Evolutionary conservation across 2,888 invertebrate genomes (phyloP).

Genomic region (Amblyteles armatorius): DNA sequence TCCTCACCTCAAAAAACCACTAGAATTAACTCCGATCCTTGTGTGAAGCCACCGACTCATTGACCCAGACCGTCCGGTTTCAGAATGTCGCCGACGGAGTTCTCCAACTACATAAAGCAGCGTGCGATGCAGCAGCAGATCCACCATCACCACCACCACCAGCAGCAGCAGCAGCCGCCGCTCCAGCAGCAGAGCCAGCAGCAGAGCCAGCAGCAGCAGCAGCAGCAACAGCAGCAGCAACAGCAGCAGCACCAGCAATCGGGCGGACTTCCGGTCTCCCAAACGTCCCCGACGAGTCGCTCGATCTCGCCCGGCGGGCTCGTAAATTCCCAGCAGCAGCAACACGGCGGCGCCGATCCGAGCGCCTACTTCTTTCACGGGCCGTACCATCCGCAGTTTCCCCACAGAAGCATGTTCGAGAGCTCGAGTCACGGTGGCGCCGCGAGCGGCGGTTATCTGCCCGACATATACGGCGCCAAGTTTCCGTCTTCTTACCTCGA

Average conservation of each 20-base stretch:
- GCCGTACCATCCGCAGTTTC: constrained; percentile 86
- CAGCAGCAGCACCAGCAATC: constrained; percentile 84
- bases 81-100: constrained; percentile 99
- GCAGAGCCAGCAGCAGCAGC: constrained; percentile 80
- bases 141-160: constrained; percentile 86
- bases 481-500: constrained; percentile 84
- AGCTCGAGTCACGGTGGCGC: constrained; percentile 86
- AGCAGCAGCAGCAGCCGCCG: constrained; percentile 84
- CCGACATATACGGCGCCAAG: constrained; percentile 82
- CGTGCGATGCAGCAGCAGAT: constrained; percentile 95
- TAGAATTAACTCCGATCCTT: neutral
- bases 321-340: constrained; percentile 74
- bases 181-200: constrained; percentile 85
- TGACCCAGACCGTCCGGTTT: constrained; percentile 77
- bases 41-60: constrained; percentile 65
- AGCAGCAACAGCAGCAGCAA: constrained; percentile 81
- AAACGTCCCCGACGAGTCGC: constrained; percentile 87
- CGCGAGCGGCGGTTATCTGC: constrained; percentile 83
- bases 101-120: constrained; percentile 98
- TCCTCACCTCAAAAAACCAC: neutral
- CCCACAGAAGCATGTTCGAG: constrained; percentile 86
- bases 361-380: constrained; percentile 88
- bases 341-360: constrained; percentile 85
- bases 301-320: constrained; percentile 87
- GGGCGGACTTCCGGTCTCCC: constrained; percentile 86